Conservation (phyloP, 2,888 invertebrate species). For the Xanthorhoe spadicearia region DNA sequence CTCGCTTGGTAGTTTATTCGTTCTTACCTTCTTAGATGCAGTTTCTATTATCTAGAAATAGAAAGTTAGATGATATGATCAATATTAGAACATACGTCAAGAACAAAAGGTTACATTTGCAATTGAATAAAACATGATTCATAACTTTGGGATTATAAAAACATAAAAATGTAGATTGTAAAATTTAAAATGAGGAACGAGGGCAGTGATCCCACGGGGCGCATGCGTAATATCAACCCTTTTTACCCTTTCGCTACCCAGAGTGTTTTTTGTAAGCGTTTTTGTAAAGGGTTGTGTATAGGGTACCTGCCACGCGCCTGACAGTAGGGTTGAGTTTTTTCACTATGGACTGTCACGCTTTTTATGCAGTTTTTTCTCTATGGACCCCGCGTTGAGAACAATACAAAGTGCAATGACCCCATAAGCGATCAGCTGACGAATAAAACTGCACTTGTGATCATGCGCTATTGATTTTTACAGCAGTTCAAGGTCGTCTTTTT, state of each 20-base stretch:
- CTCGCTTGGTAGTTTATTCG: too few relatives aligned
- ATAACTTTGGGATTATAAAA: conserved; percentile 6
- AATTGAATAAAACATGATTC: not conserved
- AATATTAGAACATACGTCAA: too few relatives aligned
- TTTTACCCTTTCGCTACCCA: conserved; percentile 82
- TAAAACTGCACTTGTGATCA: conserved; percentile 78
- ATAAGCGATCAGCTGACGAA: conserved; percentile 79
- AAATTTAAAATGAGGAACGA: conserved; percentile 76
- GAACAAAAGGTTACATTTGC: not conserved
- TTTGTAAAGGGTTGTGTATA: conserved; percentile 81
- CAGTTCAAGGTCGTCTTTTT: conserved; percentile 70
- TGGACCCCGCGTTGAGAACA: conserved; percentile 63
- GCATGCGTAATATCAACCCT: conserved; percentile 84
- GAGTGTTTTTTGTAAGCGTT: conserved; percentile 80
- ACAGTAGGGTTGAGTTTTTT: conserved; percentile 81
- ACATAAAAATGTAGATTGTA: conserved; percentile 53
- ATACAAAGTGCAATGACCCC: conserved; percentile 81
- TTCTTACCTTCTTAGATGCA: too few relatives aligned
- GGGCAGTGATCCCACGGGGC: conserved; percentile 77
- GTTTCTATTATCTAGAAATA: too few relatives aligned
- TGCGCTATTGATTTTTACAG: conserved; percentile 74
- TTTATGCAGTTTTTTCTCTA: conserved; percentile 74
- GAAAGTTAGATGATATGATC: too few relatives aligned
- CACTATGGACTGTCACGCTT: conserved; percentile 67
- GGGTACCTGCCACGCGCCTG: conserved; percentile 81